Base-by-base conservation (phyloP, 2,797 vertebrate species). In the Columba guinea region DNA sequence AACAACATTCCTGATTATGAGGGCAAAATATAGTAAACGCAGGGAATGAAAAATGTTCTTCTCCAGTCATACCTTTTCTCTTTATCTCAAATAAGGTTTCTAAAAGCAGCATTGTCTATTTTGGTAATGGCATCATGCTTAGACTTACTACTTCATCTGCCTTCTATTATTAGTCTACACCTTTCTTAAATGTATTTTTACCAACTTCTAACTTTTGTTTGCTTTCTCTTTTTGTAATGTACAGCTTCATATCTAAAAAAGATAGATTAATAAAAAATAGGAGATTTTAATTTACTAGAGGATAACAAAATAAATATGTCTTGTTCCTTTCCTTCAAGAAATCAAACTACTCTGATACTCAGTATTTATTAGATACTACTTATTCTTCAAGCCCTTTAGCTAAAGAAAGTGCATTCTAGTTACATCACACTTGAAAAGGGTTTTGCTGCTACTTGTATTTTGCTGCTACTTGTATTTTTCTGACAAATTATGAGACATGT, bases 41-140 rank as follows among this genome's bases (percentile, higher is more conserved):
- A 73, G 15, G 11, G 35, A 68, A 4, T 75, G 23, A 79, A 59
- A 14, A 21, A 76, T 20, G 0, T 32, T 83, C 82, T 62, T 51
- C 17, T 76, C 1, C 23, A 71, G 8, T 21, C 24, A 55, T 1
- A 11, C 0, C 20, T 87, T 81, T 22, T 3, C 1, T 1, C 20
- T 53, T 22, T 3, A 2, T 1, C 20, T 53, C n/a, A 86, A 62
- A 46, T n/a, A 52, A 35, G 1, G 1, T 30, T 83, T 83, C 12
- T 86, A 65, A 78, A 88, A 78, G 1, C 13, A 75, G 2, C 4
- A 10, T 19, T 65, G 2, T 13, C 16, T 52, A 9, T 35, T 77
- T 89, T 60, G 35, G 8, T 11, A 56, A 19, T 30, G 14, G 4
- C 21, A 60, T 83, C 5, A 49, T 35, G 11, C 27, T 65, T 55